Evolutionary conservation across 2,888 invertebrate species (phyloP).

Genomic region (Amaurobius ferox): DNA sequence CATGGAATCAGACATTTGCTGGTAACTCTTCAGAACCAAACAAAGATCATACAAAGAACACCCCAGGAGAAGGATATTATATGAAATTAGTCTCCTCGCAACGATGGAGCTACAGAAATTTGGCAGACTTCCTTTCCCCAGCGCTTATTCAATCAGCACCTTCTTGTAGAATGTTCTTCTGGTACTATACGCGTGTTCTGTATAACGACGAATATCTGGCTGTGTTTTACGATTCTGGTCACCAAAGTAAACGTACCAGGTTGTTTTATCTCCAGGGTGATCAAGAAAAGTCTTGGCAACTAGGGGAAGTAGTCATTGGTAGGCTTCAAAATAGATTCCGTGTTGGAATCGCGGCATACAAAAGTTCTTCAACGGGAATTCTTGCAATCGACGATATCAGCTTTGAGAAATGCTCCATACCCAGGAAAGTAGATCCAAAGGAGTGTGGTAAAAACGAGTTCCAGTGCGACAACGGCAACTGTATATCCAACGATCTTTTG

Average conservation of each 20-base stretch:
- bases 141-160: slow-evolving; percentile 49
- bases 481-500: slow-evolving; percentile 45
- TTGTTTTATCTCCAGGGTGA: slow-evolving; percentile 29
- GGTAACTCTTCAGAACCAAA: slow-evolving; percentile 22
- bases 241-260: slow-evolving; percentile 20
- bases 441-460: slow-evolving; percentile 42
- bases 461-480: slow-evolving; percentile 46
- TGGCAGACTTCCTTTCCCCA: slow-evolving; percentile 51
- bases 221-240: slow-evolving; percentile 44
- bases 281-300: slow-evolving; percentile 30
- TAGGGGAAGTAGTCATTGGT: slow-evolving; percentile 53
- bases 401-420: slow-evolving; percentile 61
- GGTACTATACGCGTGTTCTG: slow-evolving; percentile 47
- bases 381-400: slow-evolving; percentile 71
- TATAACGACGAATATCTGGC: slow-evolving; percentile 18
- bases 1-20: slow-evolving; percentile 54
- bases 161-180: slow-evolving; percentile 65
- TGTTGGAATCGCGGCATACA: slow-evolving; percentile 37
- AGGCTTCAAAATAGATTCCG: slow-evolving; percentile 48
- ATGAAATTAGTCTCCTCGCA: slow-evolving; percentile 28
- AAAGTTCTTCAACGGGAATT: neutral
- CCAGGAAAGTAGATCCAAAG: slow-evolving; percentile 21
- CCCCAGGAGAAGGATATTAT: slow-evolving; percentile 48
- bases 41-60: slow-evolving; percentile 51
- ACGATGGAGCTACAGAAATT: neutral